Base-by-base conservation (phyloP, 2,888 invertebrate genomes). In the Adelphocoris suturalis region DNA sequence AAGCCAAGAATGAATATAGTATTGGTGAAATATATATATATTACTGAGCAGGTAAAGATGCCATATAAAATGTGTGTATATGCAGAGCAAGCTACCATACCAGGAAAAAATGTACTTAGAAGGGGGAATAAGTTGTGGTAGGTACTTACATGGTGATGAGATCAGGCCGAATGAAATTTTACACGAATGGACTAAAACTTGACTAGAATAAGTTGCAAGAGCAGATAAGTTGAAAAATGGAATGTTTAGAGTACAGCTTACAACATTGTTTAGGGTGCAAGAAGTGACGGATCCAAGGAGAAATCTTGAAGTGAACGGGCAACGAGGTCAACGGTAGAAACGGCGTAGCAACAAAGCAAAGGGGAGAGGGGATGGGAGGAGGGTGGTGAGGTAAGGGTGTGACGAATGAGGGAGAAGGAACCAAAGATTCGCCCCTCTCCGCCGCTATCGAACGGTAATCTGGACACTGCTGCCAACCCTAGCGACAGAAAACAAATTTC, bases 141-240 rank as follows among this genome's bases (percentile, higher is more conserved):
- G 23, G 7, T 68, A 68, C 68, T 68, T 68, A 68, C 68, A 68
- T 68, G 68, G 68, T 68, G 68, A 68, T 19, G 13, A 68, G 23
- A 52, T 52, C 14, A 68, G 27, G 27, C 0, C 7, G 68, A 23
- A 27, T 27, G 13, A 27, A 68, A 19, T 23, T 3, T 23, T 68
- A 23, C 0, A 23, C 19, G 11, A 68, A 23, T 23, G 23, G 68
- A 68, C 23, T 68, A 68, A 23, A 23, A 68, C 23, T 23, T 13
- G 68, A 68, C 68, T 68, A 68, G 68, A 68, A 68, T 23, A 68
- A 23, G 68, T 68, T 23, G 27, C 23, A 68, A 68, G 68, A 0
- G 27, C 23, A 0, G 68, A 68, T 23, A 68, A 12, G 13, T 68
- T 68, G 23, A 27, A 19, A 61, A 61, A 68, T 12, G 19, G 9